Conservation (phyloP, 2,797 vertebrate species). For the Epinephelus malabaricus region DNA sequence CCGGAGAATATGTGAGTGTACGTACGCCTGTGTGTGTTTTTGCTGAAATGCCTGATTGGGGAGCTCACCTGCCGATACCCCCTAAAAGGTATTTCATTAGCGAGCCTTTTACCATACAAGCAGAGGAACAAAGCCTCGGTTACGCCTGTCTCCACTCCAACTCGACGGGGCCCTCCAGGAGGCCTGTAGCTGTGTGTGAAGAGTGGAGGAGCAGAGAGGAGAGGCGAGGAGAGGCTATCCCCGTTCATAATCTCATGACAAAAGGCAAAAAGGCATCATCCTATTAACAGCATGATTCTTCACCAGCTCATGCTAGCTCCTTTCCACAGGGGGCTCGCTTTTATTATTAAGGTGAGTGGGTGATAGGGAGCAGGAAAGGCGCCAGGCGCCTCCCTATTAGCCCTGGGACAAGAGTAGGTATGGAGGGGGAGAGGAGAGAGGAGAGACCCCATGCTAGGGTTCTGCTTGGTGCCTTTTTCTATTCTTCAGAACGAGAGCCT, state of each 20-base stretch:
- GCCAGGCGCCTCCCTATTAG: constrained; percentile 67
- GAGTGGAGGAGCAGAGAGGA: constrained; percentile 75
- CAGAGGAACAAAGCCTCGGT: constrained; percentile 84
- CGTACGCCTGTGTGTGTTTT: constrained; percentile 71
- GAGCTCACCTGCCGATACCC: constrained; percentile 96
- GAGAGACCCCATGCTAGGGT: constrained; percentile 79
- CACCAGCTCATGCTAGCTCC: constrained; percentile 94
- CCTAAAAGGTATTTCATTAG: constrained; percentile 95
- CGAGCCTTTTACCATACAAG: constrained; percentile 87
- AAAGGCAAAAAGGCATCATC: constrained; percentile 99
- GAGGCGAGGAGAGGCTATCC: constrained; percentile 94
- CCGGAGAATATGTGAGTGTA: constrained; percentile 81
- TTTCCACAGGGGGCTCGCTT: constrained; percentile 95
- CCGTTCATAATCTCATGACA: constrained; percentile 99
- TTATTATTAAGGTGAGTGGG: constrained; percentile 82
- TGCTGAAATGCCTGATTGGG: constrained; percentile 79
- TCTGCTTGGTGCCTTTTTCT: constrained; percentile 56
- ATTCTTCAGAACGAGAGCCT: constrained; percentile 56
- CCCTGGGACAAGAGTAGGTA: constrained; percentile 69
- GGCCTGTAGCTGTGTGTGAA: constrained; percentile 78
- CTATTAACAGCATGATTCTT: constrained; percentile 99
- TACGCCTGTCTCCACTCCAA: constrained; percentile 95
- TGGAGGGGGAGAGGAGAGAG: constrained; percentile 54
- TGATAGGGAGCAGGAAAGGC: constrained; percentile 72
- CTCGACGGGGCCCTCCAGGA: constrained; percentile 93